phyloP scores from a whole-genome alignment of 1,140 invertebrate species.

The Leptopilina boulardi region DNA sequence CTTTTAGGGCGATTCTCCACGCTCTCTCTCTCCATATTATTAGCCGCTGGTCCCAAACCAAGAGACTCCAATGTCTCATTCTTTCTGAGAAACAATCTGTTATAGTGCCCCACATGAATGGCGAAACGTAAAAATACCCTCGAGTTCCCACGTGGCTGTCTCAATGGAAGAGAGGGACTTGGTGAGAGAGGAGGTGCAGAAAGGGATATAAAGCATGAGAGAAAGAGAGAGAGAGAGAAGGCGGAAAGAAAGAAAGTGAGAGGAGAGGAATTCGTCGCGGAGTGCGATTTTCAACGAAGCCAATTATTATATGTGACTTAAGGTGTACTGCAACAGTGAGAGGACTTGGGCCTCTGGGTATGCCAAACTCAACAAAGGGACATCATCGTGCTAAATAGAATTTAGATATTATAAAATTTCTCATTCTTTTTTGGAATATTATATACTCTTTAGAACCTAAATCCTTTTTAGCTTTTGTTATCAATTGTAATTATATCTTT shows the following conservation, averaged over 20 bases:
- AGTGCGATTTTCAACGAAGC: constrained; percentile 75
- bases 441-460: constrained; percentile 34
- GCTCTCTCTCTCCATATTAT: constrained; percentile 67
- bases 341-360: constrained; percentile 54
- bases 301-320: constrained; percentile 74
- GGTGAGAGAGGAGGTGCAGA: constrained; percentile 54
- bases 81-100: constrained; percentile 75
- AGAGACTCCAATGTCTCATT: constrained; percentile 49
- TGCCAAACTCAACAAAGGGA: constrained; percentile 52
- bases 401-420: constrained; percentile 47
- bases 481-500: too few relatives aligned
- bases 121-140: constrained; percentile 74
- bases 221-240: constrained; percentile 42
- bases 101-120: constrained; percentile 73
- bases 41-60: constrained; percentile 46
- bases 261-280: constrained; percentile 72
- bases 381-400: constrained; percentile 54
- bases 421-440: constrained; percentile 52
- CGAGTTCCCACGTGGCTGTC: constrained; percentile 70
- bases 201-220: constrained; percentile 56
- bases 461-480: constrained; percentile 33
- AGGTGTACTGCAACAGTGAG: constrained; percentile 37
- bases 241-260: constrained; percentile 46
- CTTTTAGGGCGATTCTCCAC: constrained; percentile 69
- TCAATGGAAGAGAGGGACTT: constrained; percentile 66